Percentiles rank a stretch among this genome's conserved stretches.
Conservation (phyloP, 1,140 invertebrate species). For the Ephestia elutella region DNA sequence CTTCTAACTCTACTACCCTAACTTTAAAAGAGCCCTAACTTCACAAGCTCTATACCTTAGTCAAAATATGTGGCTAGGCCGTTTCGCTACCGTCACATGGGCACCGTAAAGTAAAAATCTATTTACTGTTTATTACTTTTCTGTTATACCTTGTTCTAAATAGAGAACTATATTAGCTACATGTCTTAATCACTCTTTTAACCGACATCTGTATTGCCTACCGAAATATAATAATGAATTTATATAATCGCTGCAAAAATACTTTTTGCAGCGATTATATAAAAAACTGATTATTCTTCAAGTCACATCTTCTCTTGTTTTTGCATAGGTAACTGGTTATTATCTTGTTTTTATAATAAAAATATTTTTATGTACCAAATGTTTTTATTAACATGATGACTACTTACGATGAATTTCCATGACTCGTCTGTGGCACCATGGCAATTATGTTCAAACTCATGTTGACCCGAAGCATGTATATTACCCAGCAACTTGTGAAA, state of each 20-base stretch:
- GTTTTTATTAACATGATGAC: not conserved
- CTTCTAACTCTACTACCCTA: no score
- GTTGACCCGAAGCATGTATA: constrained; percentile 83
- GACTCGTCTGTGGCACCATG: constrained; percentile 75
- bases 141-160: no score
- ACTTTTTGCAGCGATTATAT: not conserved
- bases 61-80: no score
- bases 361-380: not conserved
- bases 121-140: no score
- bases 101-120: no score
- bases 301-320: not conserved
- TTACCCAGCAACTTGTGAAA: constrained; percentile 82
- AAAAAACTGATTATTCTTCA: not conserved
- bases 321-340: not conserved
- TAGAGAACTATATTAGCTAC: not conserved
- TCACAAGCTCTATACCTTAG: no score
- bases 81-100: no score
- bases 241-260: not conserved
- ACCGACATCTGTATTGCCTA: no score
- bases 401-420: constrained; percentile 48
- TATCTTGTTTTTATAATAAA: not conserved
- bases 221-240: not conserved
- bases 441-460: constrained; percentile 83
- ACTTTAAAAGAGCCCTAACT: no score
- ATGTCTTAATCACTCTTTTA: no score